These are phyloP conservation scores for Machaerirhynchus nigripectus DNA, from an alignment of 2,113 vertebrate species.

Conservation along the genomic window DNA sequence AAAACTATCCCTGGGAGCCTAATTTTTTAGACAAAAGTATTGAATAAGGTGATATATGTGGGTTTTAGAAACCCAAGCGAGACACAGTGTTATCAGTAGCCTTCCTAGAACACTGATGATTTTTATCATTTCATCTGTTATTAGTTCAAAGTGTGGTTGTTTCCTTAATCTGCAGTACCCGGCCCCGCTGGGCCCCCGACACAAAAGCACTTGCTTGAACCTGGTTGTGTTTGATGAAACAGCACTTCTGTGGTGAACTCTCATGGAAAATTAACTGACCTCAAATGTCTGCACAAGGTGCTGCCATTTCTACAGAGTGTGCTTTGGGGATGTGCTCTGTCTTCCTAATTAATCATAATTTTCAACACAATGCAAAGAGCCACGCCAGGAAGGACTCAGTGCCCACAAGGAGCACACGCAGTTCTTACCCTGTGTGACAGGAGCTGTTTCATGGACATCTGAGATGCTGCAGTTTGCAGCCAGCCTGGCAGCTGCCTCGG, in stretches of 20 bases:
- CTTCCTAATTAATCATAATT: neutral
- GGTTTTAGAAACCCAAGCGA: neutral
- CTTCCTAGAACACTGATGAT: neutral
- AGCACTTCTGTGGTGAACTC: neutral
- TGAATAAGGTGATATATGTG: neutral
- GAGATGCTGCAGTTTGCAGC: neutral
- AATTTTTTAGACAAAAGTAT: neutral
- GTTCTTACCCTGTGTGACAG: neutral
- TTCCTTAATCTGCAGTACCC: neutral
- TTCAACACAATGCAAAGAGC: neutral
- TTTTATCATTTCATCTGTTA: neutral
- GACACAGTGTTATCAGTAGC: neutral
- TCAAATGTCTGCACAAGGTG: neutral
- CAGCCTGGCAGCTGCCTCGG: neutral
- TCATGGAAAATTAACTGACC: neutral
- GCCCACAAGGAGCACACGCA: accelerated
- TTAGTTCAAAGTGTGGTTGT: neutral
- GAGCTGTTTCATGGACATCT: neutral
- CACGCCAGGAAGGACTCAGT: accelerated
- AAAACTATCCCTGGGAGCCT: neutral
- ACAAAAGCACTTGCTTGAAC: neutral
- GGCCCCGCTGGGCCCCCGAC: accelerated
- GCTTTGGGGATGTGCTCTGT: neutral
- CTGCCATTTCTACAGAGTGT: neutral
- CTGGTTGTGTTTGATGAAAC: neutral